Evolutionary conservation across 2,113 vertebrate genomes (phyloP), one percentile per base, ranked within the genome.

Genomic region (Callocephalon fimbriatum): DNA sequence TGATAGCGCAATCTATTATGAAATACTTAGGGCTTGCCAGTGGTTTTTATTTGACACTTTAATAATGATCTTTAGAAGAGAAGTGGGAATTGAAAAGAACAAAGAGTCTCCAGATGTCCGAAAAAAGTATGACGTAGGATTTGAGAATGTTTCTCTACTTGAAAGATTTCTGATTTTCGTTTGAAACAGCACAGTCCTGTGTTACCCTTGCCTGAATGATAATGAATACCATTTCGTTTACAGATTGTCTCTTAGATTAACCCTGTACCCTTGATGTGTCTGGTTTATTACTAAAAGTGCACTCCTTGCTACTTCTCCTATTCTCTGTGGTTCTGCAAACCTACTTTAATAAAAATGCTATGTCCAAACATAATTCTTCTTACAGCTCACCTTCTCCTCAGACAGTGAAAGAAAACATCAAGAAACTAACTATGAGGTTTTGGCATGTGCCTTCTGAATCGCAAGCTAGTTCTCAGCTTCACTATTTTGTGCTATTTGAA

Each of bases 21-120:
- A 96, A 96, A 94, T 92, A 53, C 50, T 90, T 70, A 45, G 15
- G 50, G 14, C 79, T 90, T 88, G 85, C 93, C 88, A 95, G 37
- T 14, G 42, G 81, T 70, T 93, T 96, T 96, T 96, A 90, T 96
- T 86, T 92, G 92, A 90, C 78, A 71, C 61, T 94, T 88, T 93
- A 96, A 95, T 94, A 84, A 92, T 65, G 92, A 63, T 59, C 71
- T 95, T 96, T 88, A 97, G 53, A 68, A 88, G 91, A 58, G 78
- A 67, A 93, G 20, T 54, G 82, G 95, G 95, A 93, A 90, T 88
- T 93, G 47, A 63, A 81, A 83, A 77, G 82, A 88, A 88, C 71
- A 92, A 96, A 92, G 88, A 67, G 50, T 74, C 67, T 93, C 96
- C 95, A 96, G 93, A 92, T 95, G 88, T 79, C 59, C 59, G 93